These are phyloP conservation scores for Thamnaconus septentrionalis DNA, from an alignment of 2,113 vertebrate species.

Conservation along the genomic window DNA sequence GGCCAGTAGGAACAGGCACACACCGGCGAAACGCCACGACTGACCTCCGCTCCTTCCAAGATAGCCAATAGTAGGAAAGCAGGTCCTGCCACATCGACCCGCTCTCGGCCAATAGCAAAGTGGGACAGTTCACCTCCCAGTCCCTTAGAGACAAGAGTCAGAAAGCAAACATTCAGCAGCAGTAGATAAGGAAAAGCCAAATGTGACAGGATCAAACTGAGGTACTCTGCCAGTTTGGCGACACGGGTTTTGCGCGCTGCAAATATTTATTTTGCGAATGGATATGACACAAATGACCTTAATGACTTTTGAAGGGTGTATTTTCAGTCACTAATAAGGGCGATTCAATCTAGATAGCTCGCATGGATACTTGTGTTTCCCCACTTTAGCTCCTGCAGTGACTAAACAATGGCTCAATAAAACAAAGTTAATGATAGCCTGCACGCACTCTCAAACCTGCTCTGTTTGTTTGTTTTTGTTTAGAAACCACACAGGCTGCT, in stretches of 20 bases:
- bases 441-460: neutral
- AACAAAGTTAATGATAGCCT: neutral
- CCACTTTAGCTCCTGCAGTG: no score
- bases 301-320: no score
- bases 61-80: constrained; percentile 40
- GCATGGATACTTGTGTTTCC: no score
- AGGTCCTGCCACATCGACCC: constrained; percentile 4
- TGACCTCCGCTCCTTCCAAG: constrained; percentile 40
- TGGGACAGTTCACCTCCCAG: constrained; percentile 60
- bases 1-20: constrained; percentile 54
- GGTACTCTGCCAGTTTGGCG: constrained; percentile 9
- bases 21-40: constrained; percentile 24
- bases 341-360: no score
- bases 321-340: no score
- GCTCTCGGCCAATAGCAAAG: constrained; percentile 53
- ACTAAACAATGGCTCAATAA: neutral
- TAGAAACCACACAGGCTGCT: neutral
- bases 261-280: no score
- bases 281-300: no score
- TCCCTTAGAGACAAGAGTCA: constrained; percentile 39
- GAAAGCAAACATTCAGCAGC: constrained; percentile 65
- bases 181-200: constrained; percentile 46
- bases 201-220: constrained; percentile 3
- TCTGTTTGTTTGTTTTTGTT: neutral
- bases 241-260: no score